Base-by-base conservation (phyloP, 2,113 vertebrate genomes). In the Suricata suricatta region DNA sequence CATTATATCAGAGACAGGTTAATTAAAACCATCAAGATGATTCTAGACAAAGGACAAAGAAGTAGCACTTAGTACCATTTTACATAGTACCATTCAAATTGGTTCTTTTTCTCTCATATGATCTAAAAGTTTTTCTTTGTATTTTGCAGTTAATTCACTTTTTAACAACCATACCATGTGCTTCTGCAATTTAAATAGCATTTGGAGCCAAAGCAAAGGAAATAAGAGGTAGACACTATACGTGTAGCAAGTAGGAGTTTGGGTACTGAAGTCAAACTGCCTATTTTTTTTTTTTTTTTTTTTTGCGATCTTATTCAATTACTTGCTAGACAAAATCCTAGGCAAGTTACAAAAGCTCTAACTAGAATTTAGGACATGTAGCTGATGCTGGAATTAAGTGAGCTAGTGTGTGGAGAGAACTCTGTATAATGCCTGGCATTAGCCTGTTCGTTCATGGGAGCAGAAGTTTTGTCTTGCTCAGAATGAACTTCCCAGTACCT, bases 21-120 rank as follows among this genome's bases (percentile, higher is more conserved):
- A 79, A 96, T 96, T 79, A 94, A 88, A 92, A 44, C 29, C 52
- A 60, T 81, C 84, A 96, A 95, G 16, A 81, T 54, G 23, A 91
- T 64, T 93, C 47, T 38, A 93, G 63, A 72, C 63, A 91, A 95
- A 44, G 23, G 33, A 66, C 19, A 64, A 83, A 89, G 23, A 16
- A 77, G 9, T 0, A 47, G 19, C 19, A 23, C 50, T 96, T 50
- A 85, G 3, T 7, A 66, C 17, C 16, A n/a, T 95, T 94, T 60
- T 93, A n/a, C 27, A 19, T 27, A 57, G 2, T 47, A 35, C 7
- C 31, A 63, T 95, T 66, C 35, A 66, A n/a, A 80, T 72, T 27
- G 44, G 21, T 64, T 94, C 63, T 71, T 90, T 84, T 95, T 69
- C 88, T 23, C 25, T 84, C 47, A 76, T 31, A 4, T 29, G 41